A percentile compares a stretch with the other conserved stretches of the same genome.
phyloP scores from a whole-genome alignment of 92 coral and sea anemone species.

The Bergia puertoricense region DNA sequence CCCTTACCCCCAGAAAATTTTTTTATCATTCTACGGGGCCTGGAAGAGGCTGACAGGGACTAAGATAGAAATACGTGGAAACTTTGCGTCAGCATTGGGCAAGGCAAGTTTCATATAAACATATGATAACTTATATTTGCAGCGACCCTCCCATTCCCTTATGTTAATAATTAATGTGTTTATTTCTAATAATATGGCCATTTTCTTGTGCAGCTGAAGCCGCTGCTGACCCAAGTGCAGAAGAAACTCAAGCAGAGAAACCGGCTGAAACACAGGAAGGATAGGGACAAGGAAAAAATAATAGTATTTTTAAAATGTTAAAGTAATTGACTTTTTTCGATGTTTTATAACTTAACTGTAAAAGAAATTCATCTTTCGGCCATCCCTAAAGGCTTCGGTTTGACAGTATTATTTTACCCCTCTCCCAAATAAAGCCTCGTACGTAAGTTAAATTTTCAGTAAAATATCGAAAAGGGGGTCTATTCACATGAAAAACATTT shows the following conservation, averaged over 20 bases:
- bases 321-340: too few species aligned
- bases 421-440: background rate
- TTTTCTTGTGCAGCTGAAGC: background rate
- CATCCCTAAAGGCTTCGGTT: background rate
- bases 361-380: background rate
- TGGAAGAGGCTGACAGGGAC: too few species aligned
- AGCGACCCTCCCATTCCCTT: too few species aligned
- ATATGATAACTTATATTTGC: too few species aligned
- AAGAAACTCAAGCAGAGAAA: constrained; percentile 32
- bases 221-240: background rate
- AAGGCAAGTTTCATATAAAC: too few species aligned
- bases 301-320: background rate
- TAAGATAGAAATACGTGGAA: too few species aligned
- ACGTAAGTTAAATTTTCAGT: background rate
- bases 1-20: too few species aligned
- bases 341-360: too few species aligned
- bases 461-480: background rate
- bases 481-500: background rate
- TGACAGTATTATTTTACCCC: background rate
- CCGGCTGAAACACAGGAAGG: constrained; percentile 37
- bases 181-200: too few species aligned
- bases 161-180: background rate
- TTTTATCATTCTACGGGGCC: too few species aligned
- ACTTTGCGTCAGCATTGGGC: too few species aligned
- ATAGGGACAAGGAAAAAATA: background rate